phyloP scores from a whole-genome alignment of 1,140 invertebrate species.

The Solenopsis invicta region DNA sequence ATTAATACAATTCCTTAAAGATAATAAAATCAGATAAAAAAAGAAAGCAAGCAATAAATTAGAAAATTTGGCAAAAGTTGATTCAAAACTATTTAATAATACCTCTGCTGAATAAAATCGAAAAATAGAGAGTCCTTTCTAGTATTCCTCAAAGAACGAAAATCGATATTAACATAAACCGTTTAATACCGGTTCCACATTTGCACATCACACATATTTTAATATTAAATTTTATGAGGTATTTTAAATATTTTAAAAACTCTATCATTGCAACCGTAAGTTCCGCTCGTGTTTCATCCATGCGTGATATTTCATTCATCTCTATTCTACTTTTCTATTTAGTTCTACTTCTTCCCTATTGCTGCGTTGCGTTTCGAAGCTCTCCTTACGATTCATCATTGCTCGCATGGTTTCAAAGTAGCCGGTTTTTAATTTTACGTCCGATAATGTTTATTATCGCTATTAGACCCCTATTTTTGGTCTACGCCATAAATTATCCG shows the following conservation, averaged over 20 bases:
- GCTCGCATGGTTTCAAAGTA: background rate
- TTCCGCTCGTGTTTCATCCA: background rate
- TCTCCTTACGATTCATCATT: background rate
- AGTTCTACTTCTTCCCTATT: background rate
- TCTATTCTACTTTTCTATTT: background rate
- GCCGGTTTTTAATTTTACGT: background rate
- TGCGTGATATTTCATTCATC: background rate
- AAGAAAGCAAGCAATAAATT: constrained; percentile 62
- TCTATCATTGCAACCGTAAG: constrained; percentile 49
- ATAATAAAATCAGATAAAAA: constrained; percentile 3
- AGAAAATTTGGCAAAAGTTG: constrained; percentile 51
- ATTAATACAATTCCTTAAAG: background rate
- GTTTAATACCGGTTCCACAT: constrained; percentile 46
- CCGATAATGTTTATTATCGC: background rate
- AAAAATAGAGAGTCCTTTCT: background rate
- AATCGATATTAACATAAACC: constrained; percentile 57
- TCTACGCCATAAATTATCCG: background rate
- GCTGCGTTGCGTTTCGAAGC: background rate
- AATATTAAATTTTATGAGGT: background rate
- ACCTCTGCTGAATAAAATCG: background rate
- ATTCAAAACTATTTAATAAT: constrained; percentile 62
- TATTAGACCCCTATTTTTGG: background rate
- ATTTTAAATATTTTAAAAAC: constrained; percentile 54
- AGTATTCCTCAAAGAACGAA: constrained; percentile 59
- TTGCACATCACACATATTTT: constrained; percentile 23